Conservation (phyloP, 2,888 invertebrate genomes). For the Griposia aprilina region DNA sequence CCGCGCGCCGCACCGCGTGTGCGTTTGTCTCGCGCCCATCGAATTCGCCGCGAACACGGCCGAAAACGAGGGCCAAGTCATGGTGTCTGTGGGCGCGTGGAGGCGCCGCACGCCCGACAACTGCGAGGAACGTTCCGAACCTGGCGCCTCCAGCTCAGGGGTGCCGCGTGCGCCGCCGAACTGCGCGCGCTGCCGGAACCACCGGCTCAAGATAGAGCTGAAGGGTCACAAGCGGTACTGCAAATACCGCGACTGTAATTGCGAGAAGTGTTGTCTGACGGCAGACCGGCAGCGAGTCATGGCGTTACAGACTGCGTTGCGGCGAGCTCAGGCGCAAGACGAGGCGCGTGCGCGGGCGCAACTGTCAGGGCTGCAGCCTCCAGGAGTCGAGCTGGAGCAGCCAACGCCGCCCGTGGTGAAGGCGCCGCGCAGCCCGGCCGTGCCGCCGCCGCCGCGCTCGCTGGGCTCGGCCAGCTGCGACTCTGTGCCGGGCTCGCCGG, state of each 20-base stretch:
- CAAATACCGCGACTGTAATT: slow-evolving; percentile 95
- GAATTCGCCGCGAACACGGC: slow-evolving; percentile 83
- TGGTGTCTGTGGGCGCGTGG: slow-evolving; percentile 89
- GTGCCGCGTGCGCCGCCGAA: slow-evolving; percentile 96
- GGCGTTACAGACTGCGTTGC: slow-evolving; percentile 96
- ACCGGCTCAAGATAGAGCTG: slow-evolving; percentile 96
- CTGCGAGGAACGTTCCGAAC: slow-evolving; percentile 87
- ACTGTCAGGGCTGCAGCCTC: slow-evolving; percentile 84
- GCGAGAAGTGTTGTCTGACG: slow-evolving; percentile 96
- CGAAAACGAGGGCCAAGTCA: slow-evolving; percentile 76
- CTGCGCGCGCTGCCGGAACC: slow-evolving; percentile 98
- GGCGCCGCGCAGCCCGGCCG: slow-evolving; percentile 83
- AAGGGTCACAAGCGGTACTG: slow-evolving; percentile 98
- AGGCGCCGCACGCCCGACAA: slow-evolving; percentile 87
- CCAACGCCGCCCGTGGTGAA: slow-evolving; percentile 87
- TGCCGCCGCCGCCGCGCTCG: slow-evolving; percentile 81
- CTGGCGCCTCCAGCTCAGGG: slow-evolving; percentile 89
- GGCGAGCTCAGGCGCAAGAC: slow-evolving; percentile 96
- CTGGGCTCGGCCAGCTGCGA: slow-evolving; percentile 85
- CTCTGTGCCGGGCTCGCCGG: slow-evolving; percentile 86
- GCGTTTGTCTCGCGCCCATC: slow-evolving; percentile 83
- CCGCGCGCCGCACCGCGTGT: slow-evolving; percentile 82
- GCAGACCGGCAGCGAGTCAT: slow-evolving; percentile 97
- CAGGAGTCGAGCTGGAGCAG: slow-evolving; percentile 85
- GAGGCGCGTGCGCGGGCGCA: slow-evolving; percentile 91